Percentiles rank a stretch among this genome's conserved stretches.
Evolutionary conservation across 37 sponge, comb jelly and placozoan genomes (phyloP).

Genomic region (Hexactinellida sp.): DNA sequence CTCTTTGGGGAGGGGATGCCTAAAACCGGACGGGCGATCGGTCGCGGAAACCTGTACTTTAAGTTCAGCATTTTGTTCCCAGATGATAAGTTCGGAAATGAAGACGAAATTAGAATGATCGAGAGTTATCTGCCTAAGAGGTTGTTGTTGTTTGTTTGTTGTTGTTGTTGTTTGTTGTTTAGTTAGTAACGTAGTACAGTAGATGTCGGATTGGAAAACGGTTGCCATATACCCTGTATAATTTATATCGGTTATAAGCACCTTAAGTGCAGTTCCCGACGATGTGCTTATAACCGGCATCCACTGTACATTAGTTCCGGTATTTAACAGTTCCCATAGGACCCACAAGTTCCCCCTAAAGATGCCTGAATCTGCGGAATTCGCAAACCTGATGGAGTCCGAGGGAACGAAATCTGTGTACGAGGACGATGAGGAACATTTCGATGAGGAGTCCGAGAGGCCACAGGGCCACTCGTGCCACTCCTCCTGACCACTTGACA

Average conservation of each 20-base stretch:
- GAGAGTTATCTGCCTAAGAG: not conserved
- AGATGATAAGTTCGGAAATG: slow-evolving; percentile 24
- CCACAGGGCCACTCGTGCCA: not conserved
- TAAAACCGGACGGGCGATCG: slow-evolving; percentile 11
- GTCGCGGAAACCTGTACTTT: slow-evolving; percentile 76
- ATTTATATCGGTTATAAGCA: no score
- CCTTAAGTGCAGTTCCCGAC: no score
- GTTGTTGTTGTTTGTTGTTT: no score
- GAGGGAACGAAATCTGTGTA: not conserved
- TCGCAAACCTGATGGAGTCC: not conserved
- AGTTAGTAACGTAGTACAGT: no score
- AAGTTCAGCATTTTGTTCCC: slow-evolving; percentile 75
- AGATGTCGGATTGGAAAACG: no score
- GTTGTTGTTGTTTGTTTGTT: not conserved
- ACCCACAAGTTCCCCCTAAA: not conserved
- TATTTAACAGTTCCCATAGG: no score
- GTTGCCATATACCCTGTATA: no score
- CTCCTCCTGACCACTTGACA: not conserved
- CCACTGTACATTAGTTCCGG: no score
- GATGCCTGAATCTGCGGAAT: not conserved
- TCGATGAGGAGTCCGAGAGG: not conserved
- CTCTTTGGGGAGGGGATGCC: slow-evolving; percentile 73
- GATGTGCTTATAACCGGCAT: no score
- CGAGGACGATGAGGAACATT: not conserved
- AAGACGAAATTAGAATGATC: slow-evolving; percentile 28